These are phyloP conservation scores for Athene cunicularia DNA, from an alignment of 2,113 vertebrate genomes.

Conservation along the genomic window DNA sequence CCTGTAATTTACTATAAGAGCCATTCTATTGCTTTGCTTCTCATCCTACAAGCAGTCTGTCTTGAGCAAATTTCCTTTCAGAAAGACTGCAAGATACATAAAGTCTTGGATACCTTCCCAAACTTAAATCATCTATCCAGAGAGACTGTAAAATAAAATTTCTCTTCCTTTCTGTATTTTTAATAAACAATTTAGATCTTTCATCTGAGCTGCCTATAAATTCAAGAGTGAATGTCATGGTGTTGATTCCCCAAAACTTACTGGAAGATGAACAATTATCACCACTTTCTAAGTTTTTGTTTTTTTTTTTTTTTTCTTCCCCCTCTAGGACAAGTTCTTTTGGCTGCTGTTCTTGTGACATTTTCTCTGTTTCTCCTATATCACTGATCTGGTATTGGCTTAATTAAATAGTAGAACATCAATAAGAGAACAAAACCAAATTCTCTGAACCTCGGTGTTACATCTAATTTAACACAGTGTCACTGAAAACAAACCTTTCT, in stretches of 20 bases:
- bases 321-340: not conserved
- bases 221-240: not conserved
- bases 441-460: not conserved
- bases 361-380: not conserved
- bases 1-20: not conserved
- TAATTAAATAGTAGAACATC: not conserved
- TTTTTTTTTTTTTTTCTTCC: too few species aligned
- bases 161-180: not conserved
- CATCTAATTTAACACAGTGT: not conserved
- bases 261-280: conserved; percentile 15
- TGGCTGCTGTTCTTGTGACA: not conserved
- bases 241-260: not conserved
- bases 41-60: not conserved
- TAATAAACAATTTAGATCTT: conserved; percentile 27
- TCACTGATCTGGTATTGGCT: not conserved
- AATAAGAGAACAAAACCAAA: not conserved
- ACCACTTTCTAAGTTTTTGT: not conserved
- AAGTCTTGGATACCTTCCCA: not conserved
- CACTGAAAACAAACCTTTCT: not conserved
- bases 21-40: not conserved
- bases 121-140: not conserved
- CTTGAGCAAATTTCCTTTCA: not conserved
- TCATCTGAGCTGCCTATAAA: not conserved
- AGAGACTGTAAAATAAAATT: conserved; percentile 20
- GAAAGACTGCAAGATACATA: not conserved